Percentiles rank a stretch among this genome's conserved stretches.
Conservation (phyloP, 37 sponge, comb jelly and placozoan species). For the Haliclona indistincta region DNA sequence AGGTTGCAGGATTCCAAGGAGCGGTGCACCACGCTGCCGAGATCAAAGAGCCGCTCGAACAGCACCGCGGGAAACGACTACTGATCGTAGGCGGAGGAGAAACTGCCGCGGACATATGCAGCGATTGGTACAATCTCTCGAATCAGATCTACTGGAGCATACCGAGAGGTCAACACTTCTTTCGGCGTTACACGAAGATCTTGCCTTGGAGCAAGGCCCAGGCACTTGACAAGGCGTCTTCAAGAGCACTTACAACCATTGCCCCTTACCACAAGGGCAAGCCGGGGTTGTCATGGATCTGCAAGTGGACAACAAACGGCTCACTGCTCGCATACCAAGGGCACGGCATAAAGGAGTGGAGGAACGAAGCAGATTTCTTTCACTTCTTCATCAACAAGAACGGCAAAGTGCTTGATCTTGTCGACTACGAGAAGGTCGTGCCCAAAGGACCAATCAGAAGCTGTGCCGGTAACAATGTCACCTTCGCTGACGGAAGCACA, state of each 20-base stretch:
- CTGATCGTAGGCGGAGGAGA: constrained; percentile 93
- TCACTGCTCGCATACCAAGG: constrained; percentile 86
- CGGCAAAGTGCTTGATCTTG: constrained; percentile 65
- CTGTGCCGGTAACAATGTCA: constrained; percentile 56
- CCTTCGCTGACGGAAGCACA: constrained; percentile 60
- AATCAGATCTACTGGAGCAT: constrained; percentile 83
- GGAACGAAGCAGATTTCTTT: constrained; percentile 63
- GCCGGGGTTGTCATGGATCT: constrained; percentile 82
- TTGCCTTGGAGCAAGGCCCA: constrained; percentile 79
- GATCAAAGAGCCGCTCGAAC: constrained; percentile 49
- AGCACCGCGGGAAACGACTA: constrained; percentile 58
- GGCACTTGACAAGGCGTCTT: constrained; percentile 81
- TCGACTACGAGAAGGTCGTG: constrained; percentile 73
- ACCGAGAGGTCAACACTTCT: constrained; percentile 86
- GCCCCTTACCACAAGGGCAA: constrained; percentile 68
- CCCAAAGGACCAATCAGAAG: constrained; percentile 65
- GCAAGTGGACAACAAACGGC: constrained; percentile 85
- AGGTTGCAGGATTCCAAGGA: constrained; percentile 58
- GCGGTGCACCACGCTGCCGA: constrained; percentile 62
- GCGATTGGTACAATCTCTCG: constrained; percentile 70
- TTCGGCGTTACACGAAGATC: constrained; percentile 68
- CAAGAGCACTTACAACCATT: constrained; percentile 55
- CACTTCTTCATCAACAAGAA: constrained; percentile 73
- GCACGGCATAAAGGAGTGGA: constrained; percentile 87
- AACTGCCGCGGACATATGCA: constrained; percentile 84